Evolutionary conservation across 2,888 invertebrate species (phyloP).

Genomic region (Molanna angustata): DNA sequence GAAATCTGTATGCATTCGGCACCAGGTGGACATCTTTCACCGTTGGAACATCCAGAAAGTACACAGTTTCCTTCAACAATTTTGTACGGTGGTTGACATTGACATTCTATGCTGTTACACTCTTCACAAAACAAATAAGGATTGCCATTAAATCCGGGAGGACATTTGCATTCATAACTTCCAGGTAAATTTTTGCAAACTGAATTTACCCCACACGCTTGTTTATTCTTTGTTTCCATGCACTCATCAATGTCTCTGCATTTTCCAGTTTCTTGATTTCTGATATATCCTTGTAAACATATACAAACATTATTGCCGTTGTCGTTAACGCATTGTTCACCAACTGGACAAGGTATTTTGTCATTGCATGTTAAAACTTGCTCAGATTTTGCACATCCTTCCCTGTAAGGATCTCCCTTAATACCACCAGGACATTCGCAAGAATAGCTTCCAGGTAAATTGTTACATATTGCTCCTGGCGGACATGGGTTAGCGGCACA

Average conservation of each 20-base stretch:
- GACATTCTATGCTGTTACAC: slow-evolving; percentile 79
- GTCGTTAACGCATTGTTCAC: slow-evolving; percentile 83
- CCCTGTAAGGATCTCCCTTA: slow-evolving; percentile 75
- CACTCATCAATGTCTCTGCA: slow-evolving; percentile 89
- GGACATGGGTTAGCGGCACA: slow-evolving; percentile 82
- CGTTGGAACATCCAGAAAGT: slow-evolving; percentile 76
- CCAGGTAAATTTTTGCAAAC: slow-evolving; percentile 91
- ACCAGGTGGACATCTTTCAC: slow-evolving; percentile 78
- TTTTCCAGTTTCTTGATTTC: slow-evolving; percentile 68
- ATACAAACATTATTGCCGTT: slow-evolving; percentile 82
- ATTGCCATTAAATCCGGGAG: slow-evolving; percentile 84
- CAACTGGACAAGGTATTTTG: slow-evolving; percentile 73
- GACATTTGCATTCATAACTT: slow-evolving; percentile 90
- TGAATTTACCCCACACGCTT: slow-evolving; percentile 84
- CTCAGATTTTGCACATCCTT: slow-evolving; percentile 68
- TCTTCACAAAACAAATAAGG: slow-evolving; percentile 85
- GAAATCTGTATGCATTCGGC: slow-evolving; percentile 90
- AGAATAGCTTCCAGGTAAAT: slow-evolving; percentile 79
- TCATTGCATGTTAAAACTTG: slow-evolving; percentile 68
- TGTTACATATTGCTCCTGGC: slow-evolving; percentile 81
- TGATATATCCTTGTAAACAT: slow-evolving; percentile 82
- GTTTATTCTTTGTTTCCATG: slow-evolving; percentile 66
- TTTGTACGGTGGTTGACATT: slow-evolving; percentile 85
- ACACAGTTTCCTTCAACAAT: slow-evolving; percentile 81
- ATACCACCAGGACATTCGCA: slow-evolving; percentile 87